A percentile compares a stretch with the other conserved stretches of the same genome.
Evolutionary conservation across 2,888 invertebrate species (phyloP).

Genomic region (Polydrusus pterygomalis): DNA sequence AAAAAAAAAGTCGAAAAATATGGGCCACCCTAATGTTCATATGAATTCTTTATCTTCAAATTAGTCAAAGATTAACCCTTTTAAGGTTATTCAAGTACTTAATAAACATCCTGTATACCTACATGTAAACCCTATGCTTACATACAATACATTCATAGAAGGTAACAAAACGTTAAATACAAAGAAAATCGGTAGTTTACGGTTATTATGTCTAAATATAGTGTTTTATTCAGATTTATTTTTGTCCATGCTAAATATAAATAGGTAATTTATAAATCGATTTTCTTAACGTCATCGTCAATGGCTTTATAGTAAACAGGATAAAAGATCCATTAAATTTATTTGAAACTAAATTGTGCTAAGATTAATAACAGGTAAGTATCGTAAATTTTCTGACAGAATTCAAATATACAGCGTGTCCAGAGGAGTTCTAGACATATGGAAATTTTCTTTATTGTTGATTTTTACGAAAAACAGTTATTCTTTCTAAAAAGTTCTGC

Average conservation of each 20-base stretch:
- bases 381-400: neutral
- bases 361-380: too few species aligned
- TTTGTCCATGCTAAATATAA: slow-evolving; percentile 40
- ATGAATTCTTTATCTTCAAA: too few species aligned
- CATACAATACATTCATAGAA: neutral
- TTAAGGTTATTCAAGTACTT: too few species aligned
- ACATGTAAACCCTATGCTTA: neutral
- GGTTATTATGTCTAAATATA: slow-evolving; percentile 38
- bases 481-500: too few species aligned
- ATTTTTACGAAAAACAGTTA: too few species aligned
- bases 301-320: slow-evolving; percentile 19
- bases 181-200: slow-evolving; percentile 20
- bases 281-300: slow-evolving; percentile 27
- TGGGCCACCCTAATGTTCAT: too few species aligned
- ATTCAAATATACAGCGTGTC: too few species aligned
- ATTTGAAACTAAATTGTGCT: neutral
- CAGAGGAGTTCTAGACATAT: too few species aligned
- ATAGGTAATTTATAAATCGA: slow-evolving; percentile 34
- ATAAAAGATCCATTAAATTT: neutral
- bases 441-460: too few species aligned
- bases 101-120: too few species aligned
- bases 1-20: too few species aligned
- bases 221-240: slow-evolving; percentile 38
- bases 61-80: too few species aligned
- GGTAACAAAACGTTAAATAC: neutral